Evolutionary conservation across 2,797 vertebrate genomes (phyloP).

Genomic region (Pseudopleuronectes americanus): DNA sequence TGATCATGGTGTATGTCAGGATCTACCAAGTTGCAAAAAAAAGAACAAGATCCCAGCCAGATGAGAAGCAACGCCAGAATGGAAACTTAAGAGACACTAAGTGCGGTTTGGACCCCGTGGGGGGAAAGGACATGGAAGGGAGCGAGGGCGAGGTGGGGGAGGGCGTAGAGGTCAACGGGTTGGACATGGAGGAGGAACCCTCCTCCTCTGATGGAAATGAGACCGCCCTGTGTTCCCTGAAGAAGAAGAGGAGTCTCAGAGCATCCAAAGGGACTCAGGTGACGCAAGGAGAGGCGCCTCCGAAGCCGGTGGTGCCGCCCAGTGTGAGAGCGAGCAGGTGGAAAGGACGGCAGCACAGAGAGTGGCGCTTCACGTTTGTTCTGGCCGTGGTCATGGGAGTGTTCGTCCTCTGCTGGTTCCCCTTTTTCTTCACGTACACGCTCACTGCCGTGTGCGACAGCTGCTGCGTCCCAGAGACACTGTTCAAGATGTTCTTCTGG

Average conservation of each 20-base stretch:
- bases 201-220: constrained; percentile 90
- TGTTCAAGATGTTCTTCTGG: constrained; percentile 98
- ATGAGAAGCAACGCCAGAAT: constrained; percentile 80
- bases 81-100: constrained; percentile 70
- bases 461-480: constrained; percentile 84
- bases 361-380: constrained; percentile 95
- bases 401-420: constrained; percentile 97
- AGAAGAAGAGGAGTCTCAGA: constrained; percentile 75
- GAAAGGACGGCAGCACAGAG: constrained; percentile 90
- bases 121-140: constrained; percentile 54
- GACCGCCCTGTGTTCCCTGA: constrained; percentile 75
- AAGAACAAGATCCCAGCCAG: constrained; percentile 86
- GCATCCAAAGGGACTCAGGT: constrained; percentile 84
- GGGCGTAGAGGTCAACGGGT: constrained; percentile 77
- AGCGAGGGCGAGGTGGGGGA: constrained; percentile 34
- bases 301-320: constrained; percentile 78
- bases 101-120: constrained; percentile 65
- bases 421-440: constrained; percentile 96
- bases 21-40: constrained; percentile 97
- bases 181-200: constrained; percentile 89
- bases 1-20: constrained; percentile 92
- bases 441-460: constrained; percentile 86
- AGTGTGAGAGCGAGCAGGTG: constrained; percentile 83
- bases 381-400: constrained; percentile 94
- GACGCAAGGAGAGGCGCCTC: constrained; percentile 83